Base-by-base conservation (phyloP, 1,140 invertebrate species). In the Epicauta chinensis region DNA sequence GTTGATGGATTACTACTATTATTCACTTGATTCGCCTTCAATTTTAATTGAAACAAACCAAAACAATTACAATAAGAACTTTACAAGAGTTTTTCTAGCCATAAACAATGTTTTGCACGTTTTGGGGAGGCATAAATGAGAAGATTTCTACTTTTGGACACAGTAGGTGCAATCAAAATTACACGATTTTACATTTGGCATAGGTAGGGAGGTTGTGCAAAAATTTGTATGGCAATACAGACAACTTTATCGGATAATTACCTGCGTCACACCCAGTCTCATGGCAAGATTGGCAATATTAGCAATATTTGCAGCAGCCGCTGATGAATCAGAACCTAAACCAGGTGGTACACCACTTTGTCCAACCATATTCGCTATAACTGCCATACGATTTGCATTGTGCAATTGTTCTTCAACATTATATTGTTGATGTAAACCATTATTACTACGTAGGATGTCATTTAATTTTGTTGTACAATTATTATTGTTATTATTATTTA, bases 221-320 rank as follows among this genome's bases (percentile, higher is more conserved):
- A n/a, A n/a, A n/a, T n/a, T n/a, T n/a, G n/a, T n/a, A n/a, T n/a
- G n/a, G n/a, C n/a, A n/a, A n/a, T n/a, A n/a, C n/a, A n/a, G n/a
- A n/a, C n/a, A n/a, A n/a, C n/a, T n/a, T n/a, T n/a, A n/a, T n/a
- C n/a, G n/a, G n/a, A n/a, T 43, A 48, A 49, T 53, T 55, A 70
- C 69, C 51, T 71, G 69, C 37, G 68, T 68, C 2, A 70, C 68
- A 44, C 79, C 78, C 73, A 89, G 84, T 53, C 86, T 75, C 87
- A 89, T 90, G 1, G 87, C 87, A 39, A 89, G 67, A 53, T 87
- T 89, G 4, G 87, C 87, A 30, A 88, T 78, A 47, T 81, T 80
- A 10, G 76, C 86, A 12, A 84, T 82, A 7, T 84, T 82, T 0
- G 84, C 82, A 10, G 84, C 82, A 9, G 73, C 71, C 2, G 65